A percentile compares a stretch with the other conserved stretches of the same genome.
Evolutionary conservation across 2,888 invertebrate genomes (phyloP).

Genomic region (Coelinius sp.): DNA sequence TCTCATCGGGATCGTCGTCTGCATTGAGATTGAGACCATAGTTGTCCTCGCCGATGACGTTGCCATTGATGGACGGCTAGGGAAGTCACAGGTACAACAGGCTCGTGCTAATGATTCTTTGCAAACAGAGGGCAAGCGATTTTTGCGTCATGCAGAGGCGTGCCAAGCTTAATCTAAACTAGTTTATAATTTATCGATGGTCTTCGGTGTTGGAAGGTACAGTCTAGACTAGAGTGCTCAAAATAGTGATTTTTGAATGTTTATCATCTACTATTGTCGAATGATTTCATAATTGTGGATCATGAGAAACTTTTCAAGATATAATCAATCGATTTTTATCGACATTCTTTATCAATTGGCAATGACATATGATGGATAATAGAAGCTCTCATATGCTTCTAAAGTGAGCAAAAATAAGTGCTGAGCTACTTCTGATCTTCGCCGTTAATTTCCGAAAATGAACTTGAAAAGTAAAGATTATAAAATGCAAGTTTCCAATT

Average conservation of each 20-base stretch:
- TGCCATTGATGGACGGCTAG: slow-evolving; percentile 66
- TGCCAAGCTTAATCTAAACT: slow-evolving; percentile 63
- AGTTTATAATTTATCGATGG: not conserved
- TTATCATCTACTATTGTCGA: too few relatives aligned
- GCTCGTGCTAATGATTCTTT: slow-evolving; percentile 69
- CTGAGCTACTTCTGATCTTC: too few relatives aligned
- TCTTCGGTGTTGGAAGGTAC: slow-evolving; percentile 49
- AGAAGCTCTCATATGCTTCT: too few relatives aligned
- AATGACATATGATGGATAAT: too few relatives aligned
- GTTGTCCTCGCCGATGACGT: slow-evolving; percentile 62
- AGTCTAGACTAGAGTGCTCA: slow-evolving; percentile 41
- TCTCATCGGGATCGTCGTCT: slow-evolving; percentile 81
- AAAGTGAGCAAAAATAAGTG: too few relatives aligned
- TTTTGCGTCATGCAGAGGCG: slow-evolving; percentile 67
- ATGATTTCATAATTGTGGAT: not conserved
- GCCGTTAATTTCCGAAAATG: too few relatives aligned
- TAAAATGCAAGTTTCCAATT: not conserved
- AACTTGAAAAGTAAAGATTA: too few relatives aligned
- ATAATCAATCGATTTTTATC: too few relatives aligned
- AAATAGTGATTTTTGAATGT: not conserved
- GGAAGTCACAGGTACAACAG: slow-evolving; percentile 66
- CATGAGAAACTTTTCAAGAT: too few relatives aligned
- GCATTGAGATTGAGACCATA: slow-evolving; percentile 60
- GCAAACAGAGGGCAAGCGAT: slow-evolving; percentile 68
- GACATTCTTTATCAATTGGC: too few relatives aligned